These are phyloP conservation scores for Homalodisca vitripennis DNA, from an alignment of 1,140 invertebrate species.

Conservation along the genomic window DNA sequence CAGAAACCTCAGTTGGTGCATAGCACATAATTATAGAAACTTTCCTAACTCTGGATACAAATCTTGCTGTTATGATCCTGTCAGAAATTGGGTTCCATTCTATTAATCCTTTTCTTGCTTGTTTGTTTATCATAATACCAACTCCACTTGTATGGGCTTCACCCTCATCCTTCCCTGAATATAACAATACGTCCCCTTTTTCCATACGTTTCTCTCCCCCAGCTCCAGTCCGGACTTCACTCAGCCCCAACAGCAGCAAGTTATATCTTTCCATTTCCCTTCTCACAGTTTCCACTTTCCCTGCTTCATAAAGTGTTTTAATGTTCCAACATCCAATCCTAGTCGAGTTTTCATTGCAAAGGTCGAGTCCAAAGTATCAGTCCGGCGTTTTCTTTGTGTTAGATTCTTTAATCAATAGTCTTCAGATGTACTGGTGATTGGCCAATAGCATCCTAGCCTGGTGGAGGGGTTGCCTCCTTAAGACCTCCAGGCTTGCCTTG, in stretches of 20 bases:
- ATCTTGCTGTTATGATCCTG: slow-evolving; percentile 30
- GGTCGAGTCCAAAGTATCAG: background rate
- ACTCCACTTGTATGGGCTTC: background rate
- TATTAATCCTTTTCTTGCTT: slow-evolving; percentile 10
- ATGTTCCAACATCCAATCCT: slow-evolving; percentile 3
- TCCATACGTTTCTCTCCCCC: slow-evolving; percentile 18
- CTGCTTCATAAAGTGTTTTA: background rate
- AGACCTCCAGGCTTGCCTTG: background rate
- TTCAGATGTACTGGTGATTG: background rate
- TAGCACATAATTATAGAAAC: slow-evolving; percentile 25
- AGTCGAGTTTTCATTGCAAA: background rate
- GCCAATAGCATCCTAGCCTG: background rate
- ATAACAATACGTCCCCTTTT: background rate
- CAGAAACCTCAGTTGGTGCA: slow-evolving; percentile 23
- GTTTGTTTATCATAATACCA: background rate
- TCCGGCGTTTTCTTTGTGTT: slow-evolving; percentile 1
- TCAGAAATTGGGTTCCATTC: slow-evolving; percentile 29
- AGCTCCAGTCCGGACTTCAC: background rate
- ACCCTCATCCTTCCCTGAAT: slow-evolving; percentile 24
- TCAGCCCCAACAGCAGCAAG: background rate
- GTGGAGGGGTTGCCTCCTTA: background rate
- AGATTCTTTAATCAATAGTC: slow-evolving; percentile 2
- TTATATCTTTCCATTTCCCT: background rate
- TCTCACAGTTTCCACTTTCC: background rate
- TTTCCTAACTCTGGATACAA: slow-evolving; percentile 29